Evolutionary conservation across 2,888 invertebrate genomes (phyloP).

Genomic region (Aphodius sticticus): DNA sequence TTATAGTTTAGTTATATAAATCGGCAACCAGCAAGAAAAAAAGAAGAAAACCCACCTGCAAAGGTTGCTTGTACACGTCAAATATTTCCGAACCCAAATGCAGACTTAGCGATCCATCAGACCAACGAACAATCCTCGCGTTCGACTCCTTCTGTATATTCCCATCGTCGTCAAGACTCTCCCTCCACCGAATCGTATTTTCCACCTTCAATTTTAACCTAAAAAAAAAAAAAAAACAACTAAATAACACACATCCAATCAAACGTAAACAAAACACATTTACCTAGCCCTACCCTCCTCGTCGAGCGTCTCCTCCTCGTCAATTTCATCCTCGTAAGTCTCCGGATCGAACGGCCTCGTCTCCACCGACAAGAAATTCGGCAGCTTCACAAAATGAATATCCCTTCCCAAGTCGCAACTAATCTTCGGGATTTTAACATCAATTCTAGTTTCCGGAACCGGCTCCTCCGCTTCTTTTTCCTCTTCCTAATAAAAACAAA

Average conservation of each 20-base stretch:
- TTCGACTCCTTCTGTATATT: constrained; percentile 90
- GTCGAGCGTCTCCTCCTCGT: constrained; percentile 96
- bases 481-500: constrained; percentile 60
- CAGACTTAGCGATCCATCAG: constrained; percentile 96
- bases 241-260: not conserved
- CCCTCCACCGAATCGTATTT: constrained; percentile 97
- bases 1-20: no score
- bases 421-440: constrained; percentile 96
- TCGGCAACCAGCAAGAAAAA: no score
- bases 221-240: constrained; percentile 38
- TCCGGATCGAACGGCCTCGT: constrained; percentile 94
- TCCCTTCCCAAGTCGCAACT: constrained; percentile 91
- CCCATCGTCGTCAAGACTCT: constrained; percentile 81
- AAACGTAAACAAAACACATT: constrained; percentile 18
- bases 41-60: constrained; percentile 73
- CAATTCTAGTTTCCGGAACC: constrained; percentile 92
- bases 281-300: constrained; percentile 94
- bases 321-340: constrained; percentile 98
- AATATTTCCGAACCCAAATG: constrained; percentile 98
- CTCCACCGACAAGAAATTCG: constrained; percentile 98
- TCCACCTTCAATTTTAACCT: constrained; percentile 93
- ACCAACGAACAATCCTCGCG: constrained; percentile 95
- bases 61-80: constrained; percentile 93
- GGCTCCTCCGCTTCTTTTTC: constrained; percentile 81
- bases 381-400: constrained; percentile 95